Conservation (phyloP, 2,888 invertebrate genomes). For the Kryphioiulus occultus region DNA sequence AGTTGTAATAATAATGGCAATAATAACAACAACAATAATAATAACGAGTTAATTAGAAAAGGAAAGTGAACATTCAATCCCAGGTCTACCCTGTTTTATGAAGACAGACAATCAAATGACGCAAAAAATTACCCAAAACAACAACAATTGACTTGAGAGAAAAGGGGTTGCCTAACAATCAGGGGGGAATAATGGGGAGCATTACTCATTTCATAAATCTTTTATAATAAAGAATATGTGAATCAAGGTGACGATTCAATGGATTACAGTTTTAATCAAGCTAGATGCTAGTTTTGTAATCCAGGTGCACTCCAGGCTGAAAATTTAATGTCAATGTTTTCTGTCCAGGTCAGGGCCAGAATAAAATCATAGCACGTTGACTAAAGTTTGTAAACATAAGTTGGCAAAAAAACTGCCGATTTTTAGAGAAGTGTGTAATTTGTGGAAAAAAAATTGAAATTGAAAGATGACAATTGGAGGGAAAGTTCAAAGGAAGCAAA, state of each 20-base stretch:
- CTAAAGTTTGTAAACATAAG: too few relatives aligned
- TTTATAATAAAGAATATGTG: neutral
- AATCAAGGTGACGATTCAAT: neutral
- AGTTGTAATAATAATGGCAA: neutral
- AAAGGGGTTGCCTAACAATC: neutral
- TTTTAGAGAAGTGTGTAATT: too few relatives aligned
- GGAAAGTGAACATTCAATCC: neutral
- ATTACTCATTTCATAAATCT: conserved; percentile 28
- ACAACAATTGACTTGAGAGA: neutral
- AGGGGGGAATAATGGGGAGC: neutral
- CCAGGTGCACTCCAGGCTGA: neutral
- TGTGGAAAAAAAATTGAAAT: too few relatives aligned
- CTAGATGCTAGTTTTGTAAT: neutral
- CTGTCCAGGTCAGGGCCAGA: too few relatives aligned
- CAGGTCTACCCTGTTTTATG: neutral
- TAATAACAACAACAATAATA: neutral
- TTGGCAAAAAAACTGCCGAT: too few relatives aligned
- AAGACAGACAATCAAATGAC: neutral
- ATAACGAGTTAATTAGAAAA: conserved; percentile 17
- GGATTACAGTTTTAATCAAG: neutral
- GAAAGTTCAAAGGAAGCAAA: too few relatives aligned
- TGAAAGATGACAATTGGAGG: too few relatives aligned
- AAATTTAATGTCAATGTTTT: too few relatives aligned
- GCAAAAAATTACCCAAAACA: neutral
- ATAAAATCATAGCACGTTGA: too few relatives aligned